Base-by-base conservation (phyloP, 2,888 invertebrate species). In the Phrixothrix hirtus region DNA sequence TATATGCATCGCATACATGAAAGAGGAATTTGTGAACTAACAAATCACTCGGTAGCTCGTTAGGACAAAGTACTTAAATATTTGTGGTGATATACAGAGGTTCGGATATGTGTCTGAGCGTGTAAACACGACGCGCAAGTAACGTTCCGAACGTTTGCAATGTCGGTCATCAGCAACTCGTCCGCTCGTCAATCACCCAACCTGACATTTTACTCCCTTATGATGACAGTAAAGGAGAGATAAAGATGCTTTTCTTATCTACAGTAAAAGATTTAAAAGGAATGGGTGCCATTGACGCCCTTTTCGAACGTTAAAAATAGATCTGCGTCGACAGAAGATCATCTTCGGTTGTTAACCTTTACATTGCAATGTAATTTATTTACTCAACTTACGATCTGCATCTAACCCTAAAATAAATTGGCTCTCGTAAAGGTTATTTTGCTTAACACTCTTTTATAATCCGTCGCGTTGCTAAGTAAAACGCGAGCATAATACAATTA, bases 41-140 rank as follows among this genome's bases (percentile, higher is more conserved):
- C 60, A 62, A 62, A 62, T 62, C 61, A 62, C 58, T 62, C 58
- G 39, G 51, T 57, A 51, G 58, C 60, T 62, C 58, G 58, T 62
- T 62, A 60, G 53, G 49, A 58, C 45, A 39, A 46, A 51, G 55
- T 54, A 38, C 48, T 55, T 41, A 51, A 57, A 60, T 59, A 60
- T 60, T 59, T 60, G 55, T 42, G 48, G 54, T 57, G 57, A 57
- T 57, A 54, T 57, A 55, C 43, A 27, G 58, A 49, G 56, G 56
- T 56, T 39, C 50, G 29, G 47, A 52, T 55, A 52, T 50, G 51
- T 51, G 58, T 48, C 51, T 51, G 44, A 43, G 45, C 52, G 46
- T 57, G 59, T 59, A 57, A 57, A 59, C 59, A 57, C 43, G 55
- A 52, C 54, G 55, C 46, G 10, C 41, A 37, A 47, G 37, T 43